Evolutionary conservation across 2,888 invertebrate species (phyloP), one percentile per base, ranked within the genome.

Genomic region (Schizotus pectinicornis): DNA sequence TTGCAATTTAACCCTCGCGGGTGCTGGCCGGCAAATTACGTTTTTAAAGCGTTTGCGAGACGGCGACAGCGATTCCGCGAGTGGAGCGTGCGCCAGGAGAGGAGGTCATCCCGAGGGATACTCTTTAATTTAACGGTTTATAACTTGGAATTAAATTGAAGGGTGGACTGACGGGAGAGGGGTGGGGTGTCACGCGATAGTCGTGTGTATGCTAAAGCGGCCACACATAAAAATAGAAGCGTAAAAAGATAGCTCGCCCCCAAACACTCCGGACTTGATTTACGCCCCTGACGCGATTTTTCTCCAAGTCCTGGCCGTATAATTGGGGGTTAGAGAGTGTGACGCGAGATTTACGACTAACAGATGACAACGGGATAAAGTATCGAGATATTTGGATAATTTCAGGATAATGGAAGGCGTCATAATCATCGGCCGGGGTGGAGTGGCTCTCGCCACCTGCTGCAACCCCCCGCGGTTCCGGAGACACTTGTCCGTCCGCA

Each of bases 111-210:
- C 74, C 71, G 49, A 35, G 76, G 72, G 75, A 75, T 63, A 69
- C 71, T 72, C 73, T 75, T 77, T 77, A 78, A 78, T 78, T 78
- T 78, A 78, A 77, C 78, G 78, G 73, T 75, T 77, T 77, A 78
- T 77, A 78, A 77, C 75, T 75, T 76, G 77, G 76, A 75, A 78
- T 77, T 78, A 77, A 78, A 77, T 77, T 74, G 74, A 75, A 74
- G 74, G 65, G 68, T 51, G 52, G 68, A 65, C 52, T 63, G 57
- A 59, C 55, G 62, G 64, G 56, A 51, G 50, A 59, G 59, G 59
- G 61, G 60, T 45, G n/a, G n/a, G n/a, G 63, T 63, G 73, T 73
- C 75, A 74, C 74, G 72, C 73, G 73, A 74, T 72, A 67, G 69
- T 74, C 74, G 72, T 75, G 72, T 74, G 67, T 75, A 74, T 74